These are phyloP conservation scores for Zaprionus obscuricornis DNA, from an alignment of 2,888 invertebrate species.

Conservation along the genomic window DNA sequence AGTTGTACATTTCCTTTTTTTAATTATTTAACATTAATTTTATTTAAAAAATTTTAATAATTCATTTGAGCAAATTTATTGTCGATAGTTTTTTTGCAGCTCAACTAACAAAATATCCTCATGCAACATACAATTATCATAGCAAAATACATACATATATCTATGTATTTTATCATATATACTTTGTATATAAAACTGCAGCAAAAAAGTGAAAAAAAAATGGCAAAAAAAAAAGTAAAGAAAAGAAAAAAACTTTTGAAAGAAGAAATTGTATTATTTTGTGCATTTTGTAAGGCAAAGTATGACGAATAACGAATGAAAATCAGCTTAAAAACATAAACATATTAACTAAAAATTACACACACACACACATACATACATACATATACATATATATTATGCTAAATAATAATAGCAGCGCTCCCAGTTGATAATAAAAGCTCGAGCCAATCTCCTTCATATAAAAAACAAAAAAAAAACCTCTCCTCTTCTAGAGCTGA, in stretches of 20 bases:
- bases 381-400: conserved; percentile 29
- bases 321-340: conserved; percentile 26
- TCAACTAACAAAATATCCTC: conserved; percentile 44
- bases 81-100: not conserved
- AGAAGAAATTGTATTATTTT: conserved; percentile 66
- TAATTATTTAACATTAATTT: too few species aligned
- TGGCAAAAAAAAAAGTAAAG: conserved; percentile 34
- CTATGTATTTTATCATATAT: conserved; percentile 37
- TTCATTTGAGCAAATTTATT: not conserved
- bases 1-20: too few species aligned
- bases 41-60: not conserved
- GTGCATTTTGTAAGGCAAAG: conserved; percentile 67
- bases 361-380: conserved; percentile 30
- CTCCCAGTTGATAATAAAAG: conserved; percentile 46
- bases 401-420: conserved; percentile 53
- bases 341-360: conserved; percentile 30
- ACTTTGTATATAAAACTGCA: conserved; percentile 63
- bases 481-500: not conserved
- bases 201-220: conserved; percentile 46
- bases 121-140: conserved; percentile 50
- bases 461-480: too few species aligned
- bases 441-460: conserved; percentile 2
- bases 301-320: conserved; percentile 29
- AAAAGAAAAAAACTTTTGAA: too few species aligned
- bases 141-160: conserved; percentile 37